A percentile compares a stretch with the other conserved stretches of the same genome.
These are phyloP conservation scores for Dolomedes plantarius DNA, from an alignment of 2,888 invertebrate genomes.

Conservation along the genomic window DNA sequence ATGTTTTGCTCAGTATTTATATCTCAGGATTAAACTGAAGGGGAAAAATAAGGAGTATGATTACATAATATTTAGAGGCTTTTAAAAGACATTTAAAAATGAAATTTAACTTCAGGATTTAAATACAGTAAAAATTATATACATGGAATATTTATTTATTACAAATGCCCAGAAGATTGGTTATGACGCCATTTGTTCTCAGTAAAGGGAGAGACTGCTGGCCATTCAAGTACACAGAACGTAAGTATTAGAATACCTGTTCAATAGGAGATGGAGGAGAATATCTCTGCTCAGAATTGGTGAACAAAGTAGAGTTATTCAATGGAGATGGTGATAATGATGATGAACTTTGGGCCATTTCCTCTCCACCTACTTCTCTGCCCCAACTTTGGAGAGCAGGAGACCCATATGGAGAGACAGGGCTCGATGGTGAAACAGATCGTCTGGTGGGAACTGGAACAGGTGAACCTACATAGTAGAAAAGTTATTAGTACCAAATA, in stretches of 20 bases:
- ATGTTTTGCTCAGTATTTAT: no score
- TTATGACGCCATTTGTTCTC: no score
- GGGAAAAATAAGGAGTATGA: no score
- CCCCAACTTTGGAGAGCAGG: constrained; percentile 53
- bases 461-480: constrained; percentile 42
- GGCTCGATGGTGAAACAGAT: constrained; percentile 24
- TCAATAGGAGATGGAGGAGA: constrained; percentile 57
- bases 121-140: no score
- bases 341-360: constrained; percentile 60
- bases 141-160: no score
- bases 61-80: no score
- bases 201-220: no score
- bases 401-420: constrained; percentile 25
- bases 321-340: constrained; percentile 48
- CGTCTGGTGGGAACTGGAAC: constrained; percentile 53
- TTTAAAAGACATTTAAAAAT: no score
- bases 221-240: no score
- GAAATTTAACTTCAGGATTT: no score
- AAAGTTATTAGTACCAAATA: not conserved
- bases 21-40: no score
- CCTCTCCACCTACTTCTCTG: constrained; percentile 62
- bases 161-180: no score
- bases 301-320: constrained; percentile 31
- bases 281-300: constrained; percentile 35
- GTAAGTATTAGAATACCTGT: constrained; percentile 12